phyloP scores from a whole-genome alignment of 2,113 vertebrate species.

The Cyrtonyx montezumae region DNA sequence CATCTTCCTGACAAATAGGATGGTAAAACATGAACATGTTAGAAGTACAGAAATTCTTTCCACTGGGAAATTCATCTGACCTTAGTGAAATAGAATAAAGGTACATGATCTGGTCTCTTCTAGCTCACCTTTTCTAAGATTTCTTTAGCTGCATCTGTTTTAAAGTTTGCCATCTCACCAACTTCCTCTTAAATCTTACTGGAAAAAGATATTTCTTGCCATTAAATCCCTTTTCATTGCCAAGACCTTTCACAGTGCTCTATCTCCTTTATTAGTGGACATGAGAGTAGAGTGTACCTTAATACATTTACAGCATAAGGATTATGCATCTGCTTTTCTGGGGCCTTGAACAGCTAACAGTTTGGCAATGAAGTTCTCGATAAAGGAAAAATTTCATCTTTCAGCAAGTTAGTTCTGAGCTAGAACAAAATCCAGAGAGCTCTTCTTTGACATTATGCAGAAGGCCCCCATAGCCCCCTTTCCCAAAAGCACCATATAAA shows the following conservation, averaged over 20 bases:
- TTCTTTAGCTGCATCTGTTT: neutral
- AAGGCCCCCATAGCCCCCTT: neutral
- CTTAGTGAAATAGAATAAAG: neutral
- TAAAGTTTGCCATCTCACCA: neutral
- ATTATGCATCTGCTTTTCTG: neutral
- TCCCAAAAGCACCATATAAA: neutral
- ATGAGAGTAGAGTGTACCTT: neutral
- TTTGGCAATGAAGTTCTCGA: neutral
- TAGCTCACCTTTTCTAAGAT: neutral
- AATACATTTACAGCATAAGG: neutral
- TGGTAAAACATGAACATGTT: neutral
- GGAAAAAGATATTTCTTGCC: neutral
- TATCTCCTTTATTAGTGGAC: neutral
- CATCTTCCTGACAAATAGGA: neutral
- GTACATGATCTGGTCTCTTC: neutral
- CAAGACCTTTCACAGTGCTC: neutral
- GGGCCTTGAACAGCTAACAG: neutral
- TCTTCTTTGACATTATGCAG: neutral
- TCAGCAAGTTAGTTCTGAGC: neutral
- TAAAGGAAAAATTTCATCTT: neutral
- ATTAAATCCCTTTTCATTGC: neutral
- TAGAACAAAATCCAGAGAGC: neutral
- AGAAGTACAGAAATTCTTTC: neutral
- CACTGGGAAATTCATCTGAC: neutral
- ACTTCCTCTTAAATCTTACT: neutral